Evolutionary conservation across 2,888 invertebrate species (phyloP), one percentile per base, ranked within the genome.

Genomic region (Dorcus parallelipipedus): DNA sequence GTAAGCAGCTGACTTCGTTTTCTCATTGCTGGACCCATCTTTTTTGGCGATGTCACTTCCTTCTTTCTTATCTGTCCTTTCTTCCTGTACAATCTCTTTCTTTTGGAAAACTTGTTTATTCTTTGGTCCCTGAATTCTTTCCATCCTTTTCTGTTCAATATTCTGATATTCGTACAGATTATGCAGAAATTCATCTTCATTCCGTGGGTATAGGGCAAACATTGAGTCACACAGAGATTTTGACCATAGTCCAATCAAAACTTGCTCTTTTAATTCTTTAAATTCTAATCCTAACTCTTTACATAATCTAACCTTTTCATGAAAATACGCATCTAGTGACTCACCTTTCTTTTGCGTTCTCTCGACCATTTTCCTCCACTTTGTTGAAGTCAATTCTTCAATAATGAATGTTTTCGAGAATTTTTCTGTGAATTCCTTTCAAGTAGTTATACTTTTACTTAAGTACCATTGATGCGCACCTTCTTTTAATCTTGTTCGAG

Each of bases 221-320:
- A 9, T 23, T 14, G 14, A 26, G 43, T 52, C 52, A 40, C 52
- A 41, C 41, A 52, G 9, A 2, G n/a, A 9, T 9, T 52, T 41
- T 3, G 52, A 40, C 52, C 23, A 41, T 7, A 52, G 33, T 8
- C 26, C 41, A 6, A 52, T 41, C 14, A 52, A 41, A 10, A 52
- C n/a, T n/a, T n/a, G n/a, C n/a, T 3, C 9, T 10, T 52, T 52
- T 7, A 23, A 26, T 23, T 52, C 52, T n/a, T 52, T 50, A 20
- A 38, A n/a, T 17, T 38, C 8, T 38, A 50, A 38, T 40, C 41
- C 41, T 7, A 40, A 38, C 6, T 50, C 50, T 38, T 20, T 39
- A 38, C 50, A 50, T 9, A 51, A 17, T 20, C 51, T 40, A 8
- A 52, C 41, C 51, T 52, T 52, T 41, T 51, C 52, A 8, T 52